phyloP scores from a whole-genome alignment of 2,113 vertebrate species.

The Oreochromis spilurus region DNA sequence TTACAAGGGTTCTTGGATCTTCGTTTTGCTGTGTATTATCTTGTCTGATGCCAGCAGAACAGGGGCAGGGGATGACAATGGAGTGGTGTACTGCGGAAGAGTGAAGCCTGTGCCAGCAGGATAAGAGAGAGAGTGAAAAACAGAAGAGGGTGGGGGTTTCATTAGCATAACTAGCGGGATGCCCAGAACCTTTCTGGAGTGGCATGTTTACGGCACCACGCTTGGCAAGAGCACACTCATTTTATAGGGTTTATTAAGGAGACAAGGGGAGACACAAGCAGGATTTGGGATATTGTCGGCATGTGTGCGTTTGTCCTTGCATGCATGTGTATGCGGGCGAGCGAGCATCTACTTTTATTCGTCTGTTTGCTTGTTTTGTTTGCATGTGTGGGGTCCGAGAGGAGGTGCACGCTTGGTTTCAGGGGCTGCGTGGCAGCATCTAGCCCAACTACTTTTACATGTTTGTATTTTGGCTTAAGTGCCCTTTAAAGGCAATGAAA shows the following conservation, averaged over 20 bases:
- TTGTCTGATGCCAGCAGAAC: conserved; percentile 70
- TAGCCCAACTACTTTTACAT: conserved; percentile 70
- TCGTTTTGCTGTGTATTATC: conserved; percentile 67
- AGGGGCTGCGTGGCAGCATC: conserved; percentile 45
- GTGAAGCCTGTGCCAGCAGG: conserved; percentile 69
- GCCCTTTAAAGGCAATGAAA: conserved; percentile 72
- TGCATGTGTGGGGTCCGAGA: conserved; percentile 61
- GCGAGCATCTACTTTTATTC: conserved; percentile 36
- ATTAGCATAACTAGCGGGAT: conserved; percentile 97
- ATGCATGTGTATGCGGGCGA: neutral
- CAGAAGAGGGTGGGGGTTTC: conserved; percentile 77
- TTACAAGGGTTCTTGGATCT: conserved; percentile 66
- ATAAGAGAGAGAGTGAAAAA: conserved; percentile 64
- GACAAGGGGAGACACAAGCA: conserved; percentile 72
- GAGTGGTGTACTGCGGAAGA: conserved; percentile 63
- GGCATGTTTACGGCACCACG: conserved; percentile 83
- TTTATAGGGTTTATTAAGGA: conserved; percentile 78
- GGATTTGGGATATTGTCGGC: conserved; percentile 57
- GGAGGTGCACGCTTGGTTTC: conserved; percentile 44
- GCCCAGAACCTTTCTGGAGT: conserved; percentile 87
- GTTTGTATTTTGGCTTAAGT: conserved; percentile 76
- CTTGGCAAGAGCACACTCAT: conserved; percentile 86
- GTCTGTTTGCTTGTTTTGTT: conserved; percentile 33
- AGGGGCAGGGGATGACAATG: conserved; percentile 69
- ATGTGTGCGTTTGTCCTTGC: conserved; percentile 10